Base-by-base conservation (phyloP, 2,113 vertebrate species). In the Pomatostomus ruficeps region DNA sequence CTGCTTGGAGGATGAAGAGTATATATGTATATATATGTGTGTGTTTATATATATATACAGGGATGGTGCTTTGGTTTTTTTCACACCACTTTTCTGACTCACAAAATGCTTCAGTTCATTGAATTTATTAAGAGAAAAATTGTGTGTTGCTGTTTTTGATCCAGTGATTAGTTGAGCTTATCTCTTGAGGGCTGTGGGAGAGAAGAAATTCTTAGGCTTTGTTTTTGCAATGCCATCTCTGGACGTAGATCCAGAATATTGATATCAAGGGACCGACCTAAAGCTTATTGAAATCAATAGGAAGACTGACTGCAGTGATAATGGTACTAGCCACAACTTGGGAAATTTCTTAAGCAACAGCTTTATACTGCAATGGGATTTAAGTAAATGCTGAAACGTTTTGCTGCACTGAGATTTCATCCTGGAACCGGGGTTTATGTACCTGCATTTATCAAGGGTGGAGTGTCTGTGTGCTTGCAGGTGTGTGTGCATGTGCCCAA, bases 201-300 rank as follows among this genome's bases (percentile, higher is more conserved):
- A 77, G 46, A 77, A 90, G 63, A 94, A 88, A 85, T 83, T 85
- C 86, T 85, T 67, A 23, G 15, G 51, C 43, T 77, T 86, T 46
- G 5, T 54, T 91, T 90, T 46, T 70, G 40, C 74, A 66, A 24
- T 40, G 88, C 46, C 45, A 43, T 43, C 76, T 86, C 76, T 80
- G 58, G 82, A 93, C 10, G 5, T 59, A 45, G 71, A 89, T 68
- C 49, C 74, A 73, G 52, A 78, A 85, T 85, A 94, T 8, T 65
- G 62, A 79, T 65, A 77, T 29, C 67, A 36, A 73, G 72, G 38
- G 79, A 93, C 35, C 7, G 23, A 66, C 75, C 75, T 58, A 51
- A 94, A 93, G 42, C 54, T 93, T 90, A 86, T 58, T 92, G 85
- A 85, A 96, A 94, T 96, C 85, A 90, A 91, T 91, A 89, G 33